phyloP scores from a whole-genome alignment of 2,888 invertebrate genomes.

The Euplagia quadripunctaria region DNA sequence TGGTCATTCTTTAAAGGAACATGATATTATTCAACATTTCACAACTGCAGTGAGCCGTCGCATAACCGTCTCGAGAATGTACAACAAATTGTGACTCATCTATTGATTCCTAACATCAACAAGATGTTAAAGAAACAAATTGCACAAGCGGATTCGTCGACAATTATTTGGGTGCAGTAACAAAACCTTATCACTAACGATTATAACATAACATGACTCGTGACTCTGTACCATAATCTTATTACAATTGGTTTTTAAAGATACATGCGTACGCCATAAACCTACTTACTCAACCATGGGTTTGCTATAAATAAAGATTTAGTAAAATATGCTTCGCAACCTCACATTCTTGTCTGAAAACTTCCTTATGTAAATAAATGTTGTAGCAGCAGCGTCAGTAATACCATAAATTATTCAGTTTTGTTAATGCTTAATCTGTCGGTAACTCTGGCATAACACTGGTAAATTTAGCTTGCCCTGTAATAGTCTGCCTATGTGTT shows the following conservation, averaged over 20 bases:
- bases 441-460: conserved; percentile 48
- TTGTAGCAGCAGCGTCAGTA: conserved; percentile 63
- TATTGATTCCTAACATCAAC: conserved; percentile 40
- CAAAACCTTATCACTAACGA: conserved; percentile 43
- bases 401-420: conserved; percentile 48
- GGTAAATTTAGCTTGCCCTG: conserved; percentile 27
- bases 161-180: conserved; percentile 40
- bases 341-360: conserved; percentile 61
- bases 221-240: conserved; percentile 32
- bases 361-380: conserved; percentile 79
- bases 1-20: conserved; percentile 2
- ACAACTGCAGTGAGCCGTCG: conserved; percentile 17
- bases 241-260: conserved; percentile 62
- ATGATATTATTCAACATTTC: conserved; percentile 16
- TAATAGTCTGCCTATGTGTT: conserved; percentile 19
- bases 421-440: conserved; percentile 49
- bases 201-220: conserved; percentile 41
- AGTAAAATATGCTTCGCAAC: conserved; percentile 72
- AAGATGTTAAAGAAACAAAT: conserved; percentile 42
- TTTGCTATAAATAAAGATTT: conserved; percentile 74
- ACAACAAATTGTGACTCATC: conserved; percentile 46
- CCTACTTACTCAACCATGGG: conserved; percentile 71
- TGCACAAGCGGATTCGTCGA: conserved; percentile 45
- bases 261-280: conserved; percentile 68
- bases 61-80: conserved; percentile 18